These are phyloP conservation scores for Apogon talboti DNA, from an alignment of 2,797 vertebrate species.

Conservation along the genomic window DNA sequence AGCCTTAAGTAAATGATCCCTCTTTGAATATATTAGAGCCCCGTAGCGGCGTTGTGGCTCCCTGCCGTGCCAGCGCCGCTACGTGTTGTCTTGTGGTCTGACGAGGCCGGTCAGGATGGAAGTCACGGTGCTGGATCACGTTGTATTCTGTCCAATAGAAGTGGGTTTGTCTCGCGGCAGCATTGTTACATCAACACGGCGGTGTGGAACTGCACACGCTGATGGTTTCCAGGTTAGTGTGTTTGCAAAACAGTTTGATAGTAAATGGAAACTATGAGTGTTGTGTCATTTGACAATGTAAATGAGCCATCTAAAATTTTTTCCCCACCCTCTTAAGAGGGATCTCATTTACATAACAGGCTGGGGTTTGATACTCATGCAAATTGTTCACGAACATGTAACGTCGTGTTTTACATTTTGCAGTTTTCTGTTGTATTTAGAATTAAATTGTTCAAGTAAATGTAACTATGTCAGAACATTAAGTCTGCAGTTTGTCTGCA, in stretches of 20 bases:
- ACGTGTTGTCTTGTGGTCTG: conserved; percentile 57
- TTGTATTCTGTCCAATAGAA: not conserved
- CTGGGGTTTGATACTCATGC: conserved; percentile 70
- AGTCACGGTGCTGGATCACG: conserved; percentile 55
- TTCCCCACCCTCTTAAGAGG: conserved; percentile 80
- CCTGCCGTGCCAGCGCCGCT: conserved; percentile 39
- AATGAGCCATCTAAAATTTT: conserved; percentile 75
- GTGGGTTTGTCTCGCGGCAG: conserved; percentile 7
- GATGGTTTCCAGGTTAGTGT: conserved; percentile 52
- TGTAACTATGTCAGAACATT: conserved; percentile 24
- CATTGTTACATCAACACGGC: conserved; percentile 12
- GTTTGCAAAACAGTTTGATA: conserved; percentile 66
- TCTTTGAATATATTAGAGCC: conserved; percentile 74
- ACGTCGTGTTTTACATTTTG: conserved; percentile 50
- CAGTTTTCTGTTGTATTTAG: conserved; percentile 45
- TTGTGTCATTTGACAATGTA: conserved; percentile 83
- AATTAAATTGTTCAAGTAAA: conserved; percentile 11
- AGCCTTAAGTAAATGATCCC: conserved; percentile 78
- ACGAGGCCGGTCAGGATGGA: conserved; percentile 44
- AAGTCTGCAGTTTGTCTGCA: conserved; percentile 47
- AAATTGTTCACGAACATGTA: conserved; percentile 59
- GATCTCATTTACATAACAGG: conserved; percentile 81
- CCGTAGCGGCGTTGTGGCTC: conserved; percentile 34
- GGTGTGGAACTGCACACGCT: conserved; percentile 13
- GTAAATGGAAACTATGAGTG: conserved; percentile 83